These are phyloP conservation scores for Drosophila pallidifrons DNA, from an alignment of 1,140 invertebrate species.

Conservation along the genomic window DNA sequence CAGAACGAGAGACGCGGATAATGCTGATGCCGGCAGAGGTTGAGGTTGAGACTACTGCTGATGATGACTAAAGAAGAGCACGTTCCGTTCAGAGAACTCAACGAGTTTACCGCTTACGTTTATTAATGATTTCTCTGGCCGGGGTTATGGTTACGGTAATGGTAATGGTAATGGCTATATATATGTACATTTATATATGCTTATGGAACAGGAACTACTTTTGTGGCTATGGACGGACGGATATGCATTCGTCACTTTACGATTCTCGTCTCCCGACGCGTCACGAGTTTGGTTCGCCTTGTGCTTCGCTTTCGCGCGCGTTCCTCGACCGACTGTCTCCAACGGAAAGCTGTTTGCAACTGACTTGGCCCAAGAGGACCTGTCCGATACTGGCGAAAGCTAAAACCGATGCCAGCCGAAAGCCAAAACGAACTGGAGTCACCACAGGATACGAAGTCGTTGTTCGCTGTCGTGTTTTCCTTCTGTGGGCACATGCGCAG, in stretches of 20 bases:
- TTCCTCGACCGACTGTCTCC: conserved; percentile 54
- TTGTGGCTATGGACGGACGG: conserved; percentile 16
- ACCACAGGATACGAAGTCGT: conserved; percentile 5
- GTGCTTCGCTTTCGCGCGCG: not conserved
- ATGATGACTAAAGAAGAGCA: not conserved
- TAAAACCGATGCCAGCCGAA: not conserved
- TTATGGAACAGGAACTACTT: conserved; percentile 19
- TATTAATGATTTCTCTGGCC: conserved; percentile 14
- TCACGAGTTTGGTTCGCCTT: conserved; percentile 6
- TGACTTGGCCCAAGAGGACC: conserved; percentile 30
- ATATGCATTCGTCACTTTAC: conserved; percentile 13
- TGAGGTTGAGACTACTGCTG: no score
- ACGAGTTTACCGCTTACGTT: conserved; percentile 8
- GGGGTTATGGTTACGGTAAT: not conserved
- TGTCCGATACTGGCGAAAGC: not conserved
- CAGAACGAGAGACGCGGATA: conserved; percentile 23
- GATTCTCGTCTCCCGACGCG: not conserved
- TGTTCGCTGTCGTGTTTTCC: conserved; percentile 31
- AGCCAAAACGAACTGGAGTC: not conserved
- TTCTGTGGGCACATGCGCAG: conserved; percentile 80
- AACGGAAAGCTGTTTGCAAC: conserved; percentile 66
- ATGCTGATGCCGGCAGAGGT: conserved; percentile 4
- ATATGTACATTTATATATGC: not conserved
- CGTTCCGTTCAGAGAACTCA: not conserved
- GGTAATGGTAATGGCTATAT: not conserved